A percentile compares a stretch with the other conserved stretches of the same genome.
These are phyloP conservation scores for Neuroscelio doddi DNA, from an alignment of 2,888 invertebrate genomes.

Conservation along the genomic window DNA sequence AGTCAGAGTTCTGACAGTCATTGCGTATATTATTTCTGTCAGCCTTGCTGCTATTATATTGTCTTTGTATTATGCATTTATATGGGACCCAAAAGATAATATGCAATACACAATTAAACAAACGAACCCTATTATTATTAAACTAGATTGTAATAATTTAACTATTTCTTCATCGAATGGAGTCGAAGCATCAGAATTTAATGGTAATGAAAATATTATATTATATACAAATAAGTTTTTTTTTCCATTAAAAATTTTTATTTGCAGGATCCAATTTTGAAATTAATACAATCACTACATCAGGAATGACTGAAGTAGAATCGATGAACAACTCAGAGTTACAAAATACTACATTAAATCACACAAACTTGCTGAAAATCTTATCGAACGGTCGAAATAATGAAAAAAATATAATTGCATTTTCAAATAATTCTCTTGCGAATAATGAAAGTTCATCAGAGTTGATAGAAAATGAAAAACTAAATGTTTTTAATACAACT, in stretches of 20 bases:
- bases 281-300: neutral
- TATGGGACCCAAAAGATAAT: constrained; percentile 86
- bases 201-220: constrained; percentile 1
- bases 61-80: constrained; percentile 93
- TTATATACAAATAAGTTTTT: neutral
- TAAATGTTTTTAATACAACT: no score
- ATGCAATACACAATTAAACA: constrained; percentile 1
- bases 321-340: neutral
- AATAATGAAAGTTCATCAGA: no score
- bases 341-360: neutral
- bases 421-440: neutral
- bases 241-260: neutral
- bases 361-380: neutral
- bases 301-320: neutral
- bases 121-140: neutral
- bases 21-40: constrained; percentile 94
- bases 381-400: neutral
- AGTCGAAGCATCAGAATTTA: neutral
- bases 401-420: neutral
- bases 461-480: no score
- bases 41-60: constrained; percentile 95
- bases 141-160: neutral
- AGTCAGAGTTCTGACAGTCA: constrained; percentile 91
- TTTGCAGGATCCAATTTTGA: neutral
- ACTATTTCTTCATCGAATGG: neutral